Evolutionary conservation across 2,113 vertebrate genomes (phyloP), one percentile per base, ranked within the genome.

Genomic region (Recurvirostra avosetta): DNA sequence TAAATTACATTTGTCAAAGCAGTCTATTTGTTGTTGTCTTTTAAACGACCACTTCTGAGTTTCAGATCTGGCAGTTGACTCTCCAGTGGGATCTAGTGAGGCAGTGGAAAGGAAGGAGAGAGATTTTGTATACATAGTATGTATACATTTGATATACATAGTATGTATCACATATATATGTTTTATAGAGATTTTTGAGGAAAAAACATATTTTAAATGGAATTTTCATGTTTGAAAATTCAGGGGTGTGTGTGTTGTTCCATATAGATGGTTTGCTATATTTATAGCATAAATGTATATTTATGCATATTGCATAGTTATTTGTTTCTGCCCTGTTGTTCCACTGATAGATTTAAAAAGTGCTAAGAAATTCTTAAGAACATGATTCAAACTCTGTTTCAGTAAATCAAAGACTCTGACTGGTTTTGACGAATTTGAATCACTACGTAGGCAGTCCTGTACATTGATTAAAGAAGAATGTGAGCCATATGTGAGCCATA

Each of bases 401-500:
- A 66, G 22, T 76, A 85, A 85, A 70, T 49, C n/a, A 62, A n/a
- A 83, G 61, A n/a, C 47, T 38, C 47, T 43, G 30, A 41, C 22
- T 66, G 32, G 15, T 91, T 78, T 73, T 32, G 56, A 6, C 30
- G 9, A 56, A 49, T 87, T 43, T 67, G 65, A 72, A 66, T 66
- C 58, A 49, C 40, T 84, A 8, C 15, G 25, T 43, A 50, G 43
- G 30, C 55, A 58, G 68, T 52, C 38, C 38, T 32, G 17, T 34
- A 40, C 40, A 29, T n/a, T 55, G 52, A 67, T 53, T 82, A 23
- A 62, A 66, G 36, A 85, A 47, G 38, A 78, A 49, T 22, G 30
- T 9, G 29, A 34, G 30, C 27, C 0, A 0, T 52, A 29, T 40
- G 15, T 41, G 34, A 53, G 27, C 19, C 32, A 3, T 32, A 43